A percentile compares a stretch with the other conserved stretches of the same genome.
These are phyloP conservation scores for Enteromius trimaculatus DNA, from an alignment of 2,797 vertebrate genomes.

Conservation along the genomic window DNA sequence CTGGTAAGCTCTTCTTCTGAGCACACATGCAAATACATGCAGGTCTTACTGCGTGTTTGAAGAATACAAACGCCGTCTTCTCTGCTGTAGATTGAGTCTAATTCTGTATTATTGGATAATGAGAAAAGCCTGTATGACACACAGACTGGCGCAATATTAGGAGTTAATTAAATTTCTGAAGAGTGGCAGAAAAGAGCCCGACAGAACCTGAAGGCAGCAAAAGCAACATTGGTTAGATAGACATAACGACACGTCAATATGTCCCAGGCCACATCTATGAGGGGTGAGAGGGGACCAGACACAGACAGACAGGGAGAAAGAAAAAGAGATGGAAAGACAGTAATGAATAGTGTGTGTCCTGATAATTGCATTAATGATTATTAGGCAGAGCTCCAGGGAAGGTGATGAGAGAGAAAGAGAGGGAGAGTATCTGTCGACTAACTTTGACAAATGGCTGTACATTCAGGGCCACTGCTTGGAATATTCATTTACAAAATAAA, in stretches of 20 bases:
- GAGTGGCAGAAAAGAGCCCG: constrained; percentile 25
- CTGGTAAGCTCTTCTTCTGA: constrained; percentile 63
- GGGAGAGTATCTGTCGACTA: constrained; percentile 67
- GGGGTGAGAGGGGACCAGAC: constrained; percentile 27
- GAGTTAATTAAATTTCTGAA: constrained; percentile 54
- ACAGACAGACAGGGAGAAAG: constrained; percentile 26
- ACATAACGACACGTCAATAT: constrained; percentile 21
- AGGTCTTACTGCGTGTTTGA: constrained; percentile 56
- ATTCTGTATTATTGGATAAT: constrained; percentile 38
- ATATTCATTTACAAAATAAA: constrained; percentile 76
- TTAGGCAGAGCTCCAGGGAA: constrained; percentile 71
- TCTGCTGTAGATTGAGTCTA: constrained; percentile 46
- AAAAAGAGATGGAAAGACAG: constrained; percentile 43
- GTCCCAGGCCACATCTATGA: constrained; percentile 6
- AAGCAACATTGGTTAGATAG: constrained; percentile 32
- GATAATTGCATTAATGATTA: constrained; percentile 78
- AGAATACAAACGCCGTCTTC: constrained; percentile 54
- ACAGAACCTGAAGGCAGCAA: constrained; percentile 22
- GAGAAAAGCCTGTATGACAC: constrained; percentile 30
- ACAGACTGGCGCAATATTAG: constrained; percentile 38
- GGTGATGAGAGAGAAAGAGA: constrained; percentile 59
- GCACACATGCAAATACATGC: constrained; percentile 32
- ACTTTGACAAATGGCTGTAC: constrained; percentile 74
- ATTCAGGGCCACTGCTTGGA: constrained; percentile 70
- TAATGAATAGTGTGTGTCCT: constrained; percentile 74